Evolutionary conservation across 2,113 vertebrate genomes (phyloP), one percentile per base, ranked within the genome.

Genomic region (Xiphias gladius): DNA sequence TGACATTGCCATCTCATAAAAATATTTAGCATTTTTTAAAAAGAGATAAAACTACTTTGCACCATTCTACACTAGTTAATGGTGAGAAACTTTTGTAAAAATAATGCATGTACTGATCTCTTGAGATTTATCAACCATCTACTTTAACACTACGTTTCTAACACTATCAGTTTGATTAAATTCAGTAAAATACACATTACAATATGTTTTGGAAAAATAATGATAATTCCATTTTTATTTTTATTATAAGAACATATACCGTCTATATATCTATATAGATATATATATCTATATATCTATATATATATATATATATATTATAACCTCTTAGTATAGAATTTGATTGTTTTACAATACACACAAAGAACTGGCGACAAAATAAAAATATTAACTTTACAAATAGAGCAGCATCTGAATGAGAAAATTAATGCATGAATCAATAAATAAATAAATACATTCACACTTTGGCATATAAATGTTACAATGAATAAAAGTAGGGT

Each of bases 181-280:
- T 55, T 13, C 4, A 80, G 14, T 70, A 88, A 86, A 90, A 79
- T 30, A 6, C 54, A 82, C 80, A 89, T 52, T 37, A 64, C 70
- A 84, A 83, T 61, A 50, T 50, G 63, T 87, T 83, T 88, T 91
- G 88, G 89, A 89, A 94, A 95, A 94, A 93, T 88, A 92, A 91
- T 79, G 69, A 87, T 84, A 50, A 94, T 91, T 94, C 89, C 92
- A 92, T 93, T 94, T 93, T 92, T 87, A 90, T 86, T 91, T 93
- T 93, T 93, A 90, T 92, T 93, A 92, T 86, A 84, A 94, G 86
- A 92, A 96, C 94, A 95, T 94, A 90, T 86, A 95, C 94, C 92
- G 94, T 95, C 93, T 88, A 93, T n/a, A n/a, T n/a, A n/a, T n/a
- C n/a, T n/a, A n/a, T n/a, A n/a, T n/a, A n/a, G n/a, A n/a, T n/a